Conservation (phyloP, 2,113 vertebrate genomes). For the Callipepla californica region DNA sequence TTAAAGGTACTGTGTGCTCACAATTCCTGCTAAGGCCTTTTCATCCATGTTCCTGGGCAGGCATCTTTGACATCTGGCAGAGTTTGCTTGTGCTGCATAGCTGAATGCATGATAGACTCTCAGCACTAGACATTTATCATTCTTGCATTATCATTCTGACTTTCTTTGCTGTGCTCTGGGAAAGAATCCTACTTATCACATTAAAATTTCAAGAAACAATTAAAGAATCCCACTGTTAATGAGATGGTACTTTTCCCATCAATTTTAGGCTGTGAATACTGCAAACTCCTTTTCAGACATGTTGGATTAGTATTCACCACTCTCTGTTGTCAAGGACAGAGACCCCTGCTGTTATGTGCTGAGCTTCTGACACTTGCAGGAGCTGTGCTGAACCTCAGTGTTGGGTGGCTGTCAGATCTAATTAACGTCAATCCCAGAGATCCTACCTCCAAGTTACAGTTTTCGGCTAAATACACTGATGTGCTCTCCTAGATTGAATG, state of each 20-base stretch:
- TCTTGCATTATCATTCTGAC: not conserved
- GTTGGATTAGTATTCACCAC: not conserved
- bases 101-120: not conserved
- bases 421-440: constrained; percentile 9
- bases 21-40: not conserved
- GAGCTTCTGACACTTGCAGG: constrained; percentile 23
- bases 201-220: constrained; percentile 32
- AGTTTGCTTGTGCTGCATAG: not conserved
- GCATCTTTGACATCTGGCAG: not conserved
- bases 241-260: not conserved
- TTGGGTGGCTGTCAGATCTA: constrained; percentile 20
- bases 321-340: not conserved
- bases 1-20: not conserved
- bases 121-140: not conserved
- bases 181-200: not conserved
- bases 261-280: constrained; percentile 3
- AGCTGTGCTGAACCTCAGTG: not conserved
- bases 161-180: not conserved
- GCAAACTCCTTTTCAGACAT: not conserved
- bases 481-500: not conserved
- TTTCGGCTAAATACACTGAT: not conserved
- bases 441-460: not conserved
- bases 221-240: not conserved
- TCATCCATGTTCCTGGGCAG: not conserved
- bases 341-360: not conserved